Conservation (phyloP, 2,797 vertebrate species). For the Sciaenops ocellatus region DNA sequence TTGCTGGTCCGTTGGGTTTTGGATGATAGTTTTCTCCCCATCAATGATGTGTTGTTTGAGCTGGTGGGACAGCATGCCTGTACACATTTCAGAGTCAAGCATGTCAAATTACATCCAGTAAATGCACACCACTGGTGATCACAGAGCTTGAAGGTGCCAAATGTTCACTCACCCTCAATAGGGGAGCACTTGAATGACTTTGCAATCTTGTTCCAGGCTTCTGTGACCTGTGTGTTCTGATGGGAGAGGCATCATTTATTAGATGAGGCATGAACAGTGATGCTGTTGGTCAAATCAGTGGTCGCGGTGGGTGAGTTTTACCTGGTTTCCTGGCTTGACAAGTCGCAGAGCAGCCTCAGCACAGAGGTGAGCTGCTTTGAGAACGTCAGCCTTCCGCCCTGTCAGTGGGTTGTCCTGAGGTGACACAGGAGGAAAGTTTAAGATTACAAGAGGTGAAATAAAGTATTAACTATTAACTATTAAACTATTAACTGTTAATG, state of each 20-base stretch:
- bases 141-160: not conserved
- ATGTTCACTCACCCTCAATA: conserved; percentile 90
- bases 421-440: not conserved
- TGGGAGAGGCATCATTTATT: conserved; percentile 8
- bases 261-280: not conserved
- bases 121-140: not conserved
- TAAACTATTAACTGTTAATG: no score
- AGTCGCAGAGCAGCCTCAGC: conserved; percentile 96
- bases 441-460: not conserved
- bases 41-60: conserved; percentile 98
- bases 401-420: conserved; percentile 91
- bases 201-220: conserved; percentile 98
- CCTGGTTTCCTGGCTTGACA: conserved; percentile 98
- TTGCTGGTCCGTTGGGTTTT: conserved; percentile 98
- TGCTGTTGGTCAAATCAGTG: not conserved
- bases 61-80: conserved; percentile 98
- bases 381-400: conserved; percentile 94
- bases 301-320: conserved; percentile 56
- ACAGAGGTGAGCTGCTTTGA: conserved; percentile 95
- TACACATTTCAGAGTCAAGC: conserved; percentile 15
- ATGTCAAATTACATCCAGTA: not conserved
- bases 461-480: not conserved
- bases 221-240: conserved; percentile 97
- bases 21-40: conserved; percentile 98
- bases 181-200: conserved; percentile 97